Evolutionary conservation across 2,797 vertebrate genomes (phyloP).

Genomic region (Buceros bicornis): DNA sequence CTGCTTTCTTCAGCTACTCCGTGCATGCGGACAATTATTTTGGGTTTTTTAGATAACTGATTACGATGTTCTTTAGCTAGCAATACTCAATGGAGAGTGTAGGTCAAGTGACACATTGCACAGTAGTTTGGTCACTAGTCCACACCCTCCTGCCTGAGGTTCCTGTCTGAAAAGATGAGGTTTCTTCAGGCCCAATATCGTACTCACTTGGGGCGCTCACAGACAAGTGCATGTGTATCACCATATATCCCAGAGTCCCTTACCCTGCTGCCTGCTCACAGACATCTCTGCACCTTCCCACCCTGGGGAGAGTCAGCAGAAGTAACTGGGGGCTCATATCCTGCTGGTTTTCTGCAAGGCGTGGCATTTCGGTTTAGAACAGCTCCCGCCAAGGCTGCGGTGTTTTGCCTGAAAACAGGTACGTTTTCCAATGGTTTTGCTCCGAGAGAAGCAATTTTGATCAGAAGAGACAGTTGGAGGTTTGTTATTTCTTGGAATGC

Average conservation of each 20-base stretch:
- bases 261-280: not conserved
- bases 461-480: not conserved
- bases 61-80: not conserved
- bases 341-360: not conserved
- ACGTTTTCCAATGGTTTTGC: not conserved
- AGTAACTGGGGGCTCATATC: not conserved
- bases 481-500: not conserved
- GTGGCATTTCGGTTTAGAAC: not conserved
- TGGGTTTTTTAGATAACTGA: not conserved
- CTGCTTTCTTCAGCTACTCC: not conserved
- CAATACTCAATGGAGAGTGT: not conserved
- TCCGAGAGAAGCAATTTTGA: not conserved
- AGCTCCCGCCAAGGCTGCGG: not conserved
- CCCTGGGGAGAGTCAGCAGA: not conserved
- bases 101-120: not conserved
- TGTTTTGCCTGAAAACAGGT: not conserved
- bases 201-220: not conserved
- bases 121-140: not conserved
- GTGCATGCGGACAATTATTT: not conserved
- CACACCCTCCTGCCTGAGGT: not conserved
- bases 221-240: not conserved
- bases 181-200: not conserved
- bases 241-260: not conserved
- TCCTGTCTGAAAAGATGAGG: not conserved
- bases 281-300: not conserved